Percentiles rank a stretch among this genome's conserved stretches.
phyloP scores from a whole-genome alignment of 1,140 invertebrate species.

The Drosophila baimaii region DNA sequence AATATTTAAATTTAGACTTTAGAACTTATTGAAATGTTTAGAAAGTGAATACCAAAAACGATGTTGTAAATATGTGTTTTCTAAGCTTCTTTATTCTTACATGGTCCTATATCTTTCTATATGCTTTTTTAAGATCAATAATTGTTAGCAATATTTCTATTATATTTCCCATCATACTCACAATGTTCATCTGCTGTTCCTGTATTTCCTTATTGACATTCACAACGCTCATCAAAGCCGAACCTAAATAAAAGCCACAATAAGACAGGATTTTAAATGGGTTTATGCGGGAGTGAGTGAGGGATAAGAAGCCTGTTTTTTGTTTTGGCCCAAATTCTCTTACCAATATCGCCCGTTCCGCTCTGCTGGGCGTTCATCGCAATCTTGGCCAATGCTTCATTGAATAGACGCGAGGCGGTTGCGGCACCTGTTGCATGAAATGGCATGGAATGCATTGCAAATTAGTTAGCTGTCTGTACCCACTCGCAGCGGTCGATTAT shows the following conservation, averaged over 20 bases:
- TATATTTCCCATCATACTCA: constrained; percentile 86
- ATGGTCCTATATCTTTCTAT: too few species aligned
- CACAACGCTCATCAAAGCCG: constrained; percentile 94
- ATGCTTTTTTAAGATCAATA: too few species aligned
- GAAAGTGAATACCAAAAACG: too few species aligned
- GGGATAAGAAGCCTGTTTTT: neutral
- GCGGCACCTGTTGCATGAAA: constrained; percentile 89
- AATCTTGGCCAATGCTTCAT: constrained; percentile 93
- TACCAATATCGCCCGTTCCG: constrained; percentile 95
- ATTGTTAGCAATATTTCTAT: too few species aligned
- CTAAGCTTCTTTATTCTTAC: too few species aligned
- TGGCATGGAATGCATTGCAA: constrained; percentile 73
- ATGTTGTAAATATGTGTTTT: too few species aligned
- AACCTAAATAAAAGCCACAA: constrained; percentile 86
- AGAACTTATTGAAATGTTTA: too few species aligned
- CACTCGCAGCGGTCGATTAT: constrained; percentile 28
- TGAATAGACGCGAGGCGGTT: constrained; percentile 92
- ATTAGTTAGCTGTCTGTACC: constrained; percentile 75
- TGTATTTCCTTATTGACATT: constrained; percentile 96
- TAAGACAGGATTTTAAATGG: neutral
- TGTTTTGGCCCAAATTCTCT: constrained; percentile 66
- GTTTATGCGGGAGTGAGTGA: neutral
- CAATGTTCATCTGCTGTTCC: constrained; percentile 96
- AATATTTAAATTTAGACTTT: too few species aligned
- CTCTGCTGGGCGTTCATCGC: constrained; percentile 94